These are phyloP conservation scores for Hyppa rectilinea DNA, from an alignment of 2,888 invertebrate species.

Conservation along the genomic window DNA sequence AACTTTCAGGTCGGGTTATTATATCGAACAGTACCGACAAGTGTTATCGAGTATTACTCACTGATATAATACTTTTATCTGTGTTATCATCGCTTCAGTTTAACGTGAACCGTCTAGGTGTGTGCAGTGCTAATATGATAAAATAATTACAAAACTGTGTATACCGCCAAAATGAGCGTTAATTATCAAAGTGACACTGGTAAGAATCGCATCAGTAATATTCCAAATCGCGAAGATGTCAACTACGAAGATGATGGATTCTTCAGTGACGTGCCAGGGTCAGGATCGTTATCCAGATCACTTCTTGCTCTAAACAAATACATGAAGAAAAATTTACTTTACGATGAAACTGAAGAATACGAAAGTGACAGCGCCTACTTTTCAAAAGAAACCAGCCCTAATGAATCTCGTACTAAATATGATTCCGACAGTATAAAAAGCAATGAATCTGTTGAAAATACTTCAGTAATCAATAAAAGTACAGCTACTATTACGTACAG, in stretches of 20 bases:
- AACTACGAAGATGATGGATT: slow-evolving; percentile 83
- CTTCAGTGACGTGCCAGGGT: slow-evolving; percentile 82
- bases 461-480: slow-evolving; percentile 36
- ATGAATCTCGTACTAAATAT: slow-evolving; percentile 81
- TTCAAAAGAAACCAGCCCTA: slow-evolving; percentile 86
- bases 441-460: slow-evolving; percentile 71
- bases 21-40: slow-evolving; percentile 72
- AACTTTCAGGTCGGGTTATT: slow-evolving; percentile 43
- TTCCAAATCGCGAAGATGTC: slow-evolving; percentile 63
- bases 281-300: slow-evolving; percentile 84
- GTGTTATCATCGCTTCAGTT: slow-evolving; percentile 75
- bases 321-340: slow-evolving; percentile 85
- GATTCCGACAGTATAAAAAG: slow-evolving; percentile 83
- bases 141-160: slow-evolving; percentile 61
- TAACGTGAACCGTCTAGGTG: slow-evolving; percentile 69
- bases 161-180: slow-evolving; percentile 72
- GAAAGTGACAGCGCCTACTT: slow-evolving; percentile 83
- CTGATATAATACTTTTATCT: slow-evolving; percentile 80
- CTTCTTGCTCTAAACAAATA: slow-evolving; percentile 85
- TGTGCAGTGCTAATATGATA: slow-evolving; percentile 73
- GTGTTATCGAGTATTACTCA: slow-evolving; percentile 77
- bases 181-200: slow-evolving; percentile 61
- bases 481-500: slow-evolving; percentile 50
- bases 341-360: slow-evolving; percentile 78
- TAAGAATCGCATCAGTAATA: slow-evolving; percentile 55